Percentiles rank a stretch among this genome's conserved stretches.
phyloP scores from a whole-genome alignment of 2,797 vertebrate species.

The Salmo trutta region DNA sequence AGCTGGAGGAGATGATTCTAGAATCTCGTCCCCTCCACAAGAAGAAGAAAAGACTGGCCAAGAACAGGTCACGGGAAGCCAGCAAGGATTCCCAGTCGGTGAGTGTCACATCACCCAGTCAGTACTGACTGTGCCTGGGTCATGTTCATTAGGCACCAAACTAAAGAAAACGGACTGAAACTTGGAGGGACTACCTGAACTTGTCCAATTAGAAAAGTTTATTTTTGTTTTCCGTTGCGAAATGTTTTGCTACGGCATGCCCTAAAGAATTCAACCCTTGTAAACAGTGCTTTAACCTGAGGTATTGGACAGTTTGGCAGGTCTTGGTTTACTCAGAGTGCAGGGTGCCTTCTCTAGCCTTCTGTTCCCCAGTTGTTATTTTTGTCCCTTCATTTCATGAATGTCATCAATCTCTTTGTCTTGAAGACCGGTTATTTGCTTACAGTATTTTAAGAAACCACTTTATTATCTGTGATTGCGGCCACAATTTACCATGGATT shows the following conservation, averaged over 20 bases:
- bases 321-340: background rate
- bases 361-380: background rate
- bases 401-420: background rate
- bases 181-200: too few species aligned
- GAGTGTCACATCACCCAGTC: conserved; percentile 55
- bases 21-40: conserved; percentile 95
- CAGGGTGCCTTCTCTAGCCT: too few species aligned
- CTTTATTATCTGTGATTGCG: conserved; percentile 31
- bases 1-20: conserved; percentile 99
- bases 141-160: too few species aligned
- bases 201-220: too few species aligned
- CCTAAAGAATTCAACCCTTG: background rate
- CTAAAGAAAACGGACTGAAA: too few species aligned
- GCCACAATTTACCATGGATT: conserved; percentile 34
- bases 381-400: background rate
- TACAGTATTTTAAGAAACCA: conserved; percentile 9
- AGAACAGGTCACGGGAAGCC: conserved; percentile 94
- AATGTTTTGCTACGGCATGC: too few species aligned
- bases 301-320: background rate
- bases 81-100: conserved; percentile 98
- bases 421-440: background rate
- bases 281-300: background rate
- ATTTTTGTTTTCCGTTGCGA: too few species aligned
- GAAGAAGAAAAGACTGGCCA: conserved; percentile 97
- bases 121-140: too few species aligned